Percentiles rank a stretch among this genome's conserved stretches.
Conservation (phyloP, 1,140 invertebrate species). For the Neodiprion pinetum region DNA sequence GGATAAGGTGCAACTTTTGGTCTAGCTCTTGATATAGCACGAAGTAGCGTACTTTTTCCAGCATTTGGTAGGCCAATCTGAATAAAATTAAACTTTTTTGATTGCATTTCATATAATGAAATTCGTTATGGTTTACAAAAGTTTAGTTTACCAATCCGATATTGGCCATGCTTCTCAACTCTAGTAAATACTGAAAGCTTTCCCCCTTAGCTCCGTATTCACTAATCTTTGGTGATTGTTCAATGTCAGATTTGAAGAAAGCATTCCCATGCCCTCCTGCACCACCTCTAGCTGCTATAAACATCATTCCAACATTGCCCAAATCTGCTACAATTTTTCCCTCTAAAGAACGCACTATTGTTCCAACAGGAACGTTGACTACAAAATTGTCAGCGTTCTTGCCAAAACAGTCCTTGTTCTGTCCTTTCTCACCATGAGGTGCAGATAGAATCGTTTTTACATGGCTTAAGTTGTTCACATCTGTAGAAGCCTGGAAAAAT, state of each 20-base stretch:
- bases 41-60: constrained; percentile 93
- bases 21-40: constrained; percentile 87
- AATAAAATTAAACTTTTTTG: constrained; percentile 4
- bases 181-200: constrained; percentile 73
- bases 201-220: constrained; percentile 92
- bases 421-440: constrained; percentile 76
- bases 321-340: constrained; percentile 78
- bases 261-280: constrained; percentile 94
- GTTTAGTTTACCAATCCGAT: constrained; percentile 77
- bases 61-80: constrained; percentile 96
- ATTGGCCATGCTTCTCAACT: constrained; percentile 93
- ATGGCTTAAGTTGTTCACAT: constrained; percentile 78
- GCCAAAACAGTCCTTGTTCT: constrained; percentile 80
- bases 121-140: constrained; percentile 12
- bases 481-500: constrained; percentile 64
- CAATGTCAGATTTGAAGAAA: constrained; percentile 84
- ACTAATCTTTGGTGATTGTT: constrained; percentile 84
- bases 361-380: constrained; percentile 88
- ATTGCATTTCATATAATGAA: constrained; percentile 1
- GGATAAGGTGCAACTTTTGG: constrained; percentile 96
- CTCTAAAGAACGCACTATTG: constrained; percentile 73
- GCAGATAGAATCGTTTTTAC: constrained; percentile 69
- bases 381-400: constrained; percentile 84
- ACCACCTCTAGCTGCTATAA: constrained; percentile 93
- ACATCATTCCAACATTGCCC: constrained; percentile 75